A percentile compares a stretch with the other conserved stretches of the same genome.
These are phyloP conservation scores for Meles meles DNA, from an alignment of 2,113 vertebrate genomes.

Conservation along the genomic window DNA sequence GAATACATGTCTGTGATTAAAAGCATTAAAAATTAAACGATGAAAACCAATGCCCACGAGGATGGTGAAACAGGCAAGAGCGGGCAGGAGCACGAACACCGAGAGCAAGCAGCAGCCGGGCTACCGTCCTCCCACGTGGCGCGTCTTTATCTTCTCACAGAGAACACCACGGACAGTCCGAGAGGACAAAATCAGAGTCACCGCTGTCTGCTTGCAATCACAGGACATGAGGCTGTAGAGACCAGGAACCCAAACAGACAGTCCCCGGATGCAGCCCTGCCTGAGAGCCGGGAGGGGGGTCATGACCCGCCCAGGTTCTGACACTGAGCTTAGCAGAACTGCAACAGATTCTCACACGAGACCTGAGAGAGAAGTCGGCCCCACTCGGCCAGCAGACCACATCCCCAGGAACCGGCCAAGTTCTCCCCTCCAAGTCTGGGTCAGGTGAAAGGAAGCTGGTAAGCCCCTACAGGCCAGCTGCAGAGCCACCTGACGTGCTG, in stretches of 20 bases:
- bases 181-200: no score
- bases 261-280: neutral
- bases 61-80: neutral
- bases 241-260: neutral
- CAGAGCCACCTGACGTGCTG: neutral
- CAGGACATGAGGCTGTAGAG: rapidly evolving
- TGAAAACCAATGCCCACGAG: neutral
- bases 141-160: neutral
- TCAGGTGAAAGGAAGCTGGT: neutral
- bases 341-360: neutral
- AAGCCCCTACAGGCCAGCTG: neutral
- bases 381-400: neutral
- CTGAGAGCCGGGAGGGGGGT: neutral
- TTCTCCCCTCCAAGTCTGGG: neutral
- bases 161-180: neutral
- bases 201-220: neutral
- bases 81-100: neutral
- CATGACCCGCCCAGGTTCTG: neutral
- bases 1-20: neutral
- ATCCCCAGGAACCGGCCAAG: neutral
- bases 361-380: neutral
- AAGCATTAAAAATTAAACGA: neutral
- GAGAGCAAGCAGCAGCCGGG: neutral
- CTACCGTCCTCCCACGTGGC: no score
- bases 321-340: neutral